These are phyloP conservation scores for Zingel zingel DNA, from an alignment of 2,113 vertebrate species.

Conservation along the genomic window DNA sequence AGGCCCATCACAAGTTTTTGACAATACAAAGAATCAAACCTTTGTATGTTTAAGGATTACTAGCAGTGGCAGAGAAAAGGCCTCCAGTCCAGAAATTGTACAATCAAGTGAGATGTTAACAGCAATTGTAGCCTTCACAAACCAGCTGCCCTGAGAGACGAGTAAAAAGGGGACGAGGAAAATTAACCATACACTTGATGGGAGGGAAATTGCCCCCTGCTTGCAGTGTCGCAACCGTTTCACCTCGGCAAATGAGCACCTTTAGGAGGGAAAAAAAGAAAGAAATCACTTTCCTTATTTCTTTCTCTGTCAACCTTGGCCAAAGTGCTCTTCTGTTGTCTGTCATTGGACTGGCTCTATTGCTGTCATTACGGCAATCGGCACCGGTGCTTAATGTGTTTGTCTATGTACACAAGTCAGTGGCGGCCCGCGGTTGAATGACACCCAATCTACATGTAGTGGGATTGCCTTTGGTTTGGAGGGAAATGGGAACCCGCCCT, in stretches of 20 bases:
- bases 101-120: slow-evolving; percentile 80
- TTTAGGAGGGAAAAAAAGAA: slow-evolving; percentile 46
- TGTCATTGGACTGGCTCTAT: slow-evolving; percentile 74
- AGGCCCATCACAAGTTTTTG: background rate
- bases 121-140: slow-evolving; percentile 77
- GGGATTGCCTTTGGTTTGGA: slow-evolving; percentile 67
- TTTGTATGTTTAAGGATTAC: slow-evolving; percentile 26
- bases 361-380: slow-evolving; percentile 81
- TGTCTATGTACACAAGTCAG: slow-evolving; percentile 75
- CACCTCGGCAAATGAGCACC: slow-evolving; percentile 84
- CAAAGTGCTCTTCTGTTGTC: slow-evolving; percentile 76
- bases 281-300: slow-evolving; percentile 77
- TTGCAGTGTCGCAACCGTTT: slow-evolving; percentile 69
- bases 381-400: slow-evolving; percentile 80
- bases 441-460: slow-evolving; percentile 84
- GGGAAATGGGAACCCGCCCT: slow-evolving; percentile 62
- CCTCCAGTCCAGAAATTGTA: slow-evolving; percentile 46
- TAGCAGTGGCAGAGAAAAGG: slow-evolving; percentile 19
- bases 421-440: slow-evolving; percentile 70
- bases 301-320: slow-evolving; percentile 75
- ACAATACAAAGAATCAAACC: slow-evolving; percentile 17
- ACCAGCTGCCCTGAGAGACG: slow-evolving; percentile 42
- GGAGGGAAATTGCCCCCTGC: slow-evolving; percentile 79
- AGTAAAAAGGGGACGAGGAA: slow-evolving; percentile 53
- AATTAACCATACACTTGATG: slow-evolving; percentile 82